phyloP scores from a whole-genome alignment of 2,888 invertebrate species.

The Blera fallax region DNA sequence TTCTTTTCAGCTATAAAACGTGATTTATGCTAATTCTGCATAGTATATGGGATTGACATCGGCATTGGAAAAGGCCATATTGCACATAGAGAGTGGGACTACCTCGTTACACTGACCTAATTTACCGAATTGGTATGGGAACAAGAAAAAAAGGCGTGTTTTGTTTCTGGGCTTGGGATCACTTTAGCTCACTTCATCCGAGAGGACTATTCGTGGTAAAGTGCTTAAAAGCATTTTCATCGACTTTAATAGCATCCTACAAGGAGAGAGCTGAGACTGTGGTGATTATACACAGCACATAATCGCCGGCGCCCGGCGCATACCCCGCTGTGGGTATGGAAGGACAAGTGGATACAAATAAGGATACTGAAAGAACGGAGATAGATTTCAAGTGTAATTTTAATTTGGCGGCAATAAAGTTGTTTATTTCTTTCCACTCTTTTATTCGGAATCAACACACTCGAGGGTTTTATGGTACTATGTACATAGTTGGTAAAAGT shows the following conservation, averaged over 20 bases:
- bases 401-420: conserved; percentile 39
- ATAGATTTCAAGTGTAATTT: conserved; percentile 52
- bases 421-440: not conserved
- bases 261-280: not conserved
- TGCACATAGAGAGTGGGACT: not conserved
- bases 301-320: conserved; percentile 3
- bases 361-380: conserved; percentile 12
- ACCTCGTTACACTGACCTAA: conserved; percentile 31
- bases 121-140: not conserved
- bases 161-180: not conserved
- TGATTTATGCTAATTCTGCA: conserved; percentile 33
- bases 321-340: not conserved
- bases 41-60: conserved; percentile 19
- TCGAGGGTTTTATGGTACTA: not conserved
- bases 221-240: conserved; percentile 54
- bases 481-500: not conserved
- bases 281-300: conserved; percentile 4
- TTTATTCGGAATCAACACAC: conserved; percentile 4
- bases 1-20: conserved; percentile 9
- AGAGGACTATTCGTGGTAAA: conserved; percentile 34
- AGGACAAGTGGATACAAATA: not conserved
- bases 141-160: not conserved
- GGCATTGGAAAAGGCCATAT: not conserved
- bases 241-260: conserved; percentile 28
- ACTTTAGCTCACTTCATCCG: conserved; percentile 22